These are phyloP conservation scores for Netelia virgata DNA, from an alignment of 2,888 invertebrate genomes.

Conservation along the genomic window DNA sequence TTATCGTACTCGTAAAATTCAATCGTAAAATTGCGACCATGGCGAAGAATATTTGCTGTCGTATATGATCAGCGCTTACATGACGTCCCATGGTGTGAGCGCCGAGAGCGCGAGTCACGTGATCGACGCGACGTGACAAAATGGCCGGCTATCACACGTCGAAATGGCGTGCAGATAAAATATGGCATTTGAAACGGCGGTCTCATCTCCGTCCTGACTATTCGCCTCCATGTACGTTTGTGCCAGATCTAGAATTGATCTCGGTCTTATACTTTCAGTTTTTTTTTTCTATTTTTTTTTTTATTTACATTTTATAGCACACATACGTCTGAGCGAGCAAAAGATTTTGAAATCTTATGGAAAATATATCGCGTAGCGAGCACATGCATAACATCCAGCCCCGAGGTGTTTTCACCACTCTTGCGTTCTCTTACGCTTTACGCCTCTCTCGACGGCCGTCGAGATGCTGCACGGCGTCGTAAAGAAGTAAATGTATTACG, in stretches of 20 bases:
- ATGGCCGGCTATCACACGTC: not conserved
- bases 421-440: constrained; percentile 53
- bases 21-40: no score
- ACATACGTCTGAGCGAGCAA: not conserved
- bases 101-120: not conserved
- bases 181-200: not conserved
- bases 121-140: not conserved
- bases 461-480: constrained; percentile 51
- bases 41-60: no score
- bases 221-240: not conserved
- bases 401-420: constrained; percentile 48
- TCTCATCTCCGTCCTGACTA: not conserved
- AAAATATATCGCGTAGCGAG: constrained; percentile 25
- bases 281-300: constrained; percentile 15
- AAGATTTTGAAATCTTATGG: constrained; percentile 15
- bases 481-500: constrained; percentile 67
- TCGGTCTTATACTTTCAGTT: not conserved
- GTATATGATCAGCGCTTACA: not conserved
- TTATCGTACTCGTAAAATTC: no score
- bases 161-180: not conserved
- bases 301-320: not conserved
- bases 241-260: constrained; percentile 18
- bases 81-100: not conserved
- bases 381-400: constrained; percentile 29
- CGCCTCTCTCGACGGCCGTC: constrained; percentile 63